A percentile compares a stretch with the other conserved stretches of the same genome.
These are phyloP conservation scores for Petrocephalus schoutedeni DNA, from an alignment of 2,797 vertebrate genomes.

Conservation along the genomic window DNA sequence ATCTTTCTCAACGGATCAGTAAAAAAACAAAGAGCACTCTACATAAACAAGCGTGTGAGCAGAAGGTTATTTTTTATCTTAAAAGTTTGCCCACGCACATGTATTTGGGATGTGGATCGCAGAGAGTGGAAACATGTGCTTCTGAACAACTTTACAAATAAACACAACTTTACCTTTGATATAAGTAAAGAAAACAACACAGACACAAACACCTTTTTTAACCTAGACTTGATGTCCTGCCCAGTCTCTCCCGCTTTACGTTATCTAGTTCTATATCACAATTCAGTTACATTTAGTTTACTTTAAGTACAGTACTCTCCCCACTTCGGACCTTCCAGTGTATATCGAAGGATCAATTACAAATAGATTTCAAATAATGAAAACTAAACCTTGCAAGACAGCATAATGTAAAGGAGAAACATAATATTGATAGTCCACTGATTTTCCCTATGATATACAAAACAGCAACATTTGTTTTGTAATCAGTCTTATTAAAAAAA, in stretches of 20 bases:
- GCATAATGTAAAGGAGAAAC: background rate
- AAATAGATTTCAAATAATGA: background rate
- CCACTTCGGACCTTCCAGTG: background rate
- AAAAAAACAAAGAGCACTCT: background rate
- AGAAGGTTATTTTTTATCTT: background rate
- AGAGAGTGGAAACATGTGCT: conserved; percentile 1
- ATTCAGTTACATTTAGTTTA: background rate
- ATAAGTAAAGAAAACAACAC: background rate
- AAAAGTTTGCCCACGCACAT: background rate
- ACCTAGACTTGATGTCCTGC: background rate
- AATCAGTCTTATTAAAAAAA: background rate
- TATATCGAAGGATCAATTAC: background rate
- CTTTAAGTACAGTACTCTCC: background rate
- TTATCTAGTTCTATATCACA: background rate
- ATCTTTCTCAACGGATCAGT: background rate
- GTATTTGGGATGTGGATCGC: background rate
- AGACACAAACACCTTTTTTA: background rate
- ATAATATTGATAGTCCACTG: background rate
- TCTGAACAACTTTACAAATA: background rate
- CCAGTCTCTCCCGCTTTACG: background rate
- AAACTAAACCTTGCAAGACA: background rate
- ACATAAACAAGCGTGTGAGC: conserved; percentile 7
- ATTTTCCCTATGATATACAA: background rate
- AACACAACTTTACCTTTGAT: background rate
- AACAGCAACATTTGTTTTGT: background rate